phyloP scores from a whole-genome alignment of 1,140 invertebrate genomes.

The Ctenoplectra terminalis region DNA sequence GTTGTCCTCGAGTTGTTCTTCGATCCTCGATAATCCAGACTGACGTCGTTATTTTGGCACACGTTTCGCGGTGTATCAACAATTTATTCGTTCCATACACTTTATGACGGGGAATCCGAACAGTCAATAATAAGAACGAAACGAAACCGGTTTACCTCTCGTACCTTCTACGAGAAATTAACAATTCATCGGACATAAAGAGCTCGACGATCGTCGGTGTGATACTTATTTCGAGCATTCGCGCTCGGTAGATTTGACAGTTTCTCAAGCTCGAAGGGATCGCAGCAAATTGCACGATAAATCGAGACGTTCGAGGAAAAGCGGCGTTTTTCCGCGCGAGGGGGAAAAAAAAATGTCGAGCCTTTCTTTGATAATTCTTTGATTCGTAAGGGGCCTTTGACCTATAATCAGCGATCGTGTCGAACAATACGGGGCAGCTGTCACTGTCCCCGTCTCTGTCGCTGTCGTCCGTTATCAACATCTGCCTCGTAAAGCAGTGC shows the following conservation, averaged over 20 bases:
- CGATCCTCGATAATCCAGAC: constrained; percentile 4
- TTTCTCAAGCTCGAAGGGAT: not conserved
- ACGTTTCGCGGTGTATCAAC: too few species aligned
- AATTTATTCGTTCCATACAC: not conserved
- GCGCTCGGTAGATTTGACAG: not conserved
- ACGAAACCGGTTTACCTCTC: not conserved
- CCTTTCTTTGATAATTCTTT: constrained; percentile 55
- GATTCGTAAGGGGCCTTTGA: constrained; percentile 70
- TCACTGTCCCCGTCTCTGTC: constrained; percentile 68
- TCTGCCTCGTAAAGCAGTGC: constrained; percentile 71
- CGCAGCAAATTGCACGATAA: too few species aligned
- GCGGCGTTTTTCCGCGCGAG: not conserved
- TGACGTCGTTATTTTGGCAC: not conserved
- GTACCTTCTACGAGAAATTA: not conserved
- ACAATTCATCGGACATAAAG: too few species aligned
- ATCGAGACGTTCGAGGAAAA: not conserved
- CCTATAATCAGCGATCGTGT: constrained; percentile 70
- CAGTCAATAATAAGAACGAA: not conserved
- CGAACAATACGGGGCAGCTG: constrained; percentile 75
- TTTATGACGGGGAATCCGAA: too few species aligned
- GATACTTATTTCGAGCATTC: not conserved
- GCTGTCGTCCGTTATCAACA: constrained; percentile 72
- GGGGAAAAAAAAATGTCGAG: constrained; percentile 21
- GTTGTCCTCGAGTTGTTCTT: not conserved
- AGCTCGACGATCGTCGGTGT: not conserved